Base-by-base conservation (phyloP, 2,113 vertebrate species). In the Tyto alba region DNA sequence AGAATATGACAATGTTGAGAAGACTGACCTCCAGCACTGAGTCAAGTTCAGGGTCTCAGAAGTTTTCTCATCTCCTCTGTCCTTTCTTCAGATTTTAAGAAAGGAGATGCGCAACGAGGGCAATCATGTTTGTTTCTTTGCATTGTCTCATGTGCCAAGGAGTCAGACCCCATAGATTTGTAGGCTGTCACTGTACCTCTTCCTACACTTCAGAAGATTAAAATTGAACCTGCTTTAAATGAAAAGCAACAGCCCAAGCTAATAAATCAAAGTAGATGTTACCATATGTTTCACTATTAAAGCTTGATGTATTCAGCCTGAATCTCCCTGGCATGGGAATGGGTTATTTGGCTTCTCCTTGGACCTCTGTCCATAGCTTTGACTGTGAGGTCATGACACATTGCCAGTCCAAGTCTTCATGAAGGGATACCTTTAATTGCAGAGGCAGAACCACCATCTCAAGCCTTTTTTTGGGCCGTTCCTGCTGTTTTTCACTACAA, bases 381-480 rank as follows among this genome's bases (percentile, higher is more conserved):
- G 3, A 6, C n/a, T 34, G 11, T 27, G 32, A 27, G 36, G 6
- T 85, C 8, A 2, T 3, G 21, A 27, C 17, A 32, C 0, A 0
- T 5, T 22, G 23, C n/a, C 47, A 32, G 1, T 2, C 36, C 36
- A 48, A 75, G 5, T 12, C 41, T 59, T 94, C 38, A 73, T 78
- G 30, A 41, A 30, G 36, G 1, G 5, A 50, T 38, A 53, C 21
- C 14, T 62, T 47, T 66, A 16, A 0, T 6, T 45, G 12, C 36
- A 77, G 67, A 40, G 40, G 12, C 4, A 60, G 36, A 50, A 4
- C 4, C 7, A 34, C 40, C 16, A 22, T 11, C 29, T 67, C 13
- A 41, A 75, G 20, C 14, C 4, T 7, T 66, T 34, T 57, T 29
- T 8, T 5, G 6, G 36, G 15, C 17, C 64, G 16, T 52, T 92